Evolutionary conservation across 2,113 vertebrate species (phyloP).

Genomic region (Thalassarche chlororhynchos): DNA sequence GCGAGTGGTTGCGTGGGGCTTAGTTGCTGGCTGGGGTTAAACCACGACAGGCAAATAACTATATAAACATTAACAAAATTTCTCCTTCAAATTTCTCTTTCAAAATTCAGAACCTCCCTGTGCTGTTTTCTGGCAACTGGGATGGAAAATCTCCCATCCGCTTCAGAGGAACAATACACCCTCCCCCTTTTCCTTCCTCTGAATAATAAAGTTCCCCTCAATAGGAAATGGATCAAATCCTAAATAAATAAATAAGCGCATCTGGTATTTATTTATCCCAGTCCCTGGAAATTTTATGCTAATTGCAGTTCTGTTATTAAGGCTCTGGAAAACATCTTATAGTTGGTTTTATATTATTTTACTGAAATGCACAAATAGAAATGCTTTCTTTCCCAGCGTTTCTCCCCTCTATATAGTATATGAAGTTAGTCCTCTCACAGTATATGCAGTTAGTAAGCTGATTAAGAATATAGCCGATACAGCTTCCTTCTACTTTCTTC

Average conservation of each 20-base stretch:
- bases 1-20: too few relatives aligned
- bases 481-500: neutral
- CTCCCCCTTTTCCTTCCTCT: neutral
- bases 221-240: slow-evolving; percentile 5
- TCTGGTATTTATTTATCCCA: slow-evolving; percentile 32
- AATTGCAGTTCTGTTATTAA: slow-evolving; percentile 1
- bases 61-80: neutral
- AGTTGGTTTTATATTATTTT: neutral
- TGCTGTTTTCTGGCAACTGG: neutral
- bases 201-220: neutral
- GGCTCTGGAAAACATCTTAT: slow-evolving; percentile 2
- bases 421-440: neutral
- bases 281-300: slow-evolving; percentile 12
- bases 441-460: neutral
- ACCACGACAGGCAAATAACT: neutral
- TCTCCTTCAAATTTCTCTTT: neutral
- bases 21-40: too few relatives aligned
- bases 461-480: neutral
- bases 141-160: neutral
- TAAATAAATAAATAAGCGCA: slow-evolving; percentile 21
- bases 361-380: neutral
- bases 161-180: neutral
- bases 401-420: neutral
- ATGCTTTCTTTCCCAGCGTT: neutral
- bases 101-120: neutral